These are phyloP conservation scores for Folsomia manolachei DNA, from an alignment of 2,888 invertebrate genomes.

Conservation along the genomic window DNA sequence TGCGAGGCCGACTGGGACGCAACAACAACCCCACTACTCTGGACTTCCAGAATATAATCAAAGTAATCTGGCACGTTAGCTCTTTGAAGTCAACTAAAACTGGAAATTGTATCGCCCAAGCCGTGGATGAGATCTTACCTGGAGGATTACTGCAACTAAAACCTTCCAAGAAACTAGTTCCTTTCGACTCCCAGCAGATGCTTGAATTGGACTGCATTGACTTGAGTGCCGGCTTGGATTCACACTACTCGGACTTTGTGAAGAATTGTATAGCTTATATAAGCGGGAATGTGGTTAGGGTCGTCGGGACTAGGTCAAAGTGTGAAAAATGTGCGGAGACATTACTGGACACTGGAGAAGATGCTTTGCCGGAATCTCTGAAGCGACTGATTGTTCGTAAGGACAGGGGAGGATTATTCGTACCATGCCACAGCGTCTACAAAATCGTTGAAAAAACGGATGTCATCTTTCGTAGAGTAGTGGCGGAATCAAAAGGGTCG, in stretches of 20 bases:
- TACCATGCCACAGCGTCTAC: not conserved
- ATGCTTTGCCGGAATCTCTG: not conserved
- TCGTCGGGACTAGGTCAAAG: not conserved
- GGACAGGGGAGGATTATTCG: not conserved
- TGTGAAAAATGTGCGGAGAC: not conserved
- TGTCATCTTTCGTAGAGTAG: not conserved
- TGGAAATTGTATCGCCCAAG: not conserved
- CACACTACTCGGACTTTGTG: not conserved
- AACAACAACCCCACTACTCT: slow-evolving; percentile 10
- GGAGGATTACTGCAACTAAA: not conserved
- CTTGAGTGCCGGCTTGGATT: not conserved
- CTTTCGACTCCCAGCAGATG: not conserved
- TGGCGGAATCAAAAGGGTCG: not conserved
- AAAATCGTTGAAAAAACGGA: not conserved
- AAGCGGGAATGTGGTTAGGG: not conserved
- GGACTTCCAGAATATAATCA: not conserved
- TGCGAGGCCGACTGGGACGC: not conserved
- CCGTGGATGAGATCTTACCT: not conserved
- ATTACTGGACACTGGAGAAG: not conserved
- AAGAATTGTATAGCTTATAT: not conserved
- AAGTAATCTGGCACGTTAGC: not conserved
- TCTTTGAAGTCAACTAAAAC: not conserved
- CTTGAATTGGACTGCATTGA: not conserved
- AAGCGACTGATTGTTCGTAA: not conserved
- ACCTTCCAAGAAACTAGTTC: not conserved